These are phyloP conservation scores for Lasius fuliginosus DNA, from an alignment of 2,888 invertebrate genomes.

Conservation along the genomic window DNA sequence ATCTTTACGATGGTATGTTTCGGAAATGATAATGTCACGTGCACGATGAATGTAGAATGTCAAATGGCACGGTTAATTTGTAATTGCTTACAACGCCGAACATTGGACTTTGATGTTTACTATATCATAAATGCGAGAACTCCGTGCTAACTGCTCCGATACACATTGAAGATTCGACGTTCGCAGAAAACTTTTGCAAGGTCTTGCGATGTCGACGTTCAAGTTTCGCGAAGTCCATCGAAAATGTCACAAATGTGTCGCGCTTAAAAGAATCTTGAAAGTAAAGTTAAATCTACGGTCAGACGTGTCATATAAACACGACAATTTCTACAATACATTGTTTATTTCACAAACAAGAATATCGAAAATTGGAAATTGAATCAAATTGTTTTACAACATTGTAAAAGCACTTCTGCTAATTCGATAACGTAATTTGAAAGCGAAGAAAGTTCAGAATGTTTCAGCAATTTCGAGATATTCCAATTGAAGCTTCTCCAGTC, in stretches of 20 bases:
- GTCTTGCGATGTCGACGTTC: background rate
- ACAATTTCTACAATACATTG: background rate
- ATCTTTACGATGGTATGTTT: background rate
- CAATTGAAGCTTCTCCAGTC: background rate
- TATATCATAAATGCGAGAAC: background rate
- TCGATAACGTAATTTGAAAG: no score
- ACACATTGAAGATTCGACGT: background rate
- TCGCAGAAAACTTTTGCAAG: background rate
- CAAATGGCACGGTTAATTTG: background rate
- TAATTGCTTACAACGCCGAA: background rate
- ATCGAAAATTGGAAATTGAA: background rate
- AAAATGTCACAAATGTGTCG: slow-evolving; percentile 12
- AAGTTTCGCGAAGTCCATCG: slow-evolving; percentile 3
- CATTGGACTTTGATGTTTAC: background rate
- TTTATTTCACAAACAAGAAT: background rate
- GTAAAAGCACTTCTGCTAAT: background rate
- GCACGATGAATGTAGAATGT: background rate
- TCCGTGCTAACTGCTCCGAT: background rate
- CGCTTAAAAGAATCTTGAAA: background rate
- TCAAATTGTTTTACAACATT: background rate
- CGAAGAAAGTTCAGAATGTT: background rate
- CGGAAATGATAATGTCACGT: slow-evolving; percentile 21
- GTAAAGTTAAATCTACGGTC: background rate
- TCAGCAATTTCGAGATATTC: background rate
- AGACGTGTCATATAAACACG: background rate